Evolutionary conservation across 2,888 invertebrate genomes (phyloP), one percentile per base, ranked within the genome.

Genomic region (Standfussiana lucernea): DNA sequence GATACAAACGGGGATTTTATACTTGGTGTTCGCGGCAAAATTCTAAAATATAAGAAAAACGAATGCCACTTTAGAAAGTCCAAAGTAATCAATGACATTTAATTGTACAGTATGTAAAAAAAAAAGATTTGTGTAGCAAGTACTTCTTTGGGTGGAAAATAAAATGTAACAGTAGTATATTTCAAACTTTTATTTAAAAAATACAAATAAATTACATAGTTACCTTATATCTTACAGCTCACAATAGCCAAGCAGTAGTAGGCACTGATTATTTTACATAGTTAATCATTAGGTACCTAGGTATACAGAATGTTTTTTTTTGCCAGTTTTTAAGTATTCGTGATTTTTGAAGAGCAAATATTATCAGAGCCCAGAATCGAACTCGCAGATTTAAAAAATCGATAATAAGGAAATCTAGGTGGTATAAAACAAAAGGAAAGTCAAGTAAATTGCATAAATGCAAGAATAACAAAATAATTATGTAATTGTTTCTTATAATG

Each of bases 21-120:
- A 45, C 88, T 96, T 11, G 95, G 95, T 8, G 86, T 92, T 35
- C 88, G 85, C 65, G 95, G 94, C 2, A 94, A 94, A 89, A 84
- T 95, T 68, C 62, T 95, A 0, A 94, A 94, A 82, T 96, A 95
- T 78, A 90, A 92, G 77, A 93, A 93, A 86, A 90, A 90, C 61
- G 87, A 92, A 50, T 95, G 95, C 79, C 90, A 91, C 81, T 82
- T 84, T 24, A 79, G 84, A n/a, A 56, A 83, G 5, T 40, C 83
- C 5, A 59, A 72, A 62, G 13, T n/a, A 90, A 78, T 67, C 73
- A 84, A 71, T 79, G 81, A 62, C 32, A 37, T 40, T 10, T 62
- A 56, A 42, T 35, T 42, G 70, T 10, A 40, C 37, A 32, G n/a
- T 32, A 37, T 72, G 59, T 59, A 8, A 28, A 21, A 24, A 28